Percentiles rank a stretch among this genome's conserved stretches.
phyloP scores from a whole-genome alignment of 2,113 vertebrate species.

The Muntiacus muntjak region DNA sequence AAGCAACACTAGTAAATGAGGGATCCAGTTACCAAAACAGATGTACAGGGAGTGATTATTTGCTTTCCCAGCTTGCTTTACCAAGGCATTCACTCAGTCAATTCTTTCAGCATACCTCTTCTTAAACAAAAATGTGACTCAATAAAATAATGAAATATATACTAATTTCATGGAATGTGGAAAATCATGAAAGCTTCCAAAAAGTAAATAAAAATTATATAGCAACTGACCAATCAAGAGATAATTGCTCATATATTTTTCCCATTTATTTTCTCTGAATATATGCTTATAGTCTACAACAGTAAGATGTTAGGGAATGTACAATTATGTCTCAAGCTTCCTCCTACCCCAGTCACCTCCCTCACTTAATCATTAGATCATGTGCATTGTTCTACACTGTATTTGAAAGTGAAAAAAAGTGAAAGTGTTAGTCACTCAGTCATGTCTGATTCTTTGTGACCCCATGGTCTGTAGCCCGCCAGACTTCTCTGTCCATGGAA shows the following conservation, averaged over 20 bases:
- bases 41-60: neutral
- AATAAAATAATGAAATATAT: conserved; percentile 20
- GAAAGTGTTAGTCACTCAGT: neutral
- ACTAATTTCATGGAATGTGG: neutral
- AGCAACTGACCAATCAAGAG: neutral
- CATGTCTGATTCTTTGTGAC: neutral
- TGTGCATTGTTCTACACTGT: neutral
- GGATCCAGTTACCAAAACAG: neutral
- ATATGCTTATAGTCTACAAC: neutral
- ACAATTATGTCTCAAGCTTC: neutral
- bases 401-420: neutral
- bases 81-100: neutral
- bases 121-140: neutral
- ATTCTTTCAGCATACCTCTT: neutral
- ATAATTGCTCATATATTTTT: conserved; percentile 12
- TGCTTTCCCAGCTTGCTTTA: neutral
- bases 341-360: neutral
- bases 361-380: neutral
- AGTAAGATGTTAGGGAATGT: neutral
- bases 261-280: neutral
- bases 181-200: neutral
- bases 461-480: neutral
- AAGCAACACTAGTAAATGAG: conserved; percentile 1
- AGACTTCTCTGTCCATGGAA: neutral
- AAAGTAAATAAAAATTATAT: conserved; percentile 37